Base-by-base conservation (phyloP, 2,113 vertebrate species). In the Psephotus haematonotus region DNA sequence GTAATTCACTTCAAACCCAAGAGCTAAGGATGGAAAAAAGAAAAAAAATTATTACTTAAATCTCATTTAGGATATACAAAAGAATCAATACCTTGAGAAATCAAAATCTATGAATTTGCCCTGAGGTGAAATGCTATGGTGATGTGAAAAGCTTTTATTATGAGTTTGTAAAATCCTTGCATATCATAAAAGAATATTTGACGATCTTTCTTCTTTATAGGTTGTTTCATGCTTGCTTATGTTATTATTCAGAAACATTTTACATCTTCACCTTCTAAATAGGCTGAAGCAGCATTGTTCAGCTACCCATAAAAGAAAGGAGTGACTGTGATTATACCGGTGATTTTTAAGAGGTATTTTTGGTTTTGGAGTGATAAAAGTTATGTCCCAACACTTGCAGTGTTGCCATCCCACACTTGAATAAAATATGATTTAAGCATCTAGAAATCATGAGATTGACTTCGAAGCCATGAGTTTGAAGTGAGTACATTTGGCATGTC, bases 71-170 rank as follows among this genome's bases (percentile, higher is more conserved):
- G 22, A 69, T 91, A 88, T 76, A 82, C 35, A 81, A 82, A 95
- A 90, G 31, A 86, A 95, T 97, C 93, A 86, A 96, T 96, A 95
- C 11, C 29, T 57, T 69, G 41, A n/a, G 81, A 84, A 70, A 69
- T 52, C 49, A 60, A 91, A 90, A 96, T 70, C 92, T 77, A 93
- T 92, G 80, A 64, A 67, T 91, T 92, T 94, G 39, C 79, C 95
- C 76, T 74, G 84, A 77, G 82, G 95, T 96, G 75, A 95, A 95
- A 95, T 82, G 33, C 53, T 91, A 62, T 82, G 69, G 62, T 92
- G 93, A 82, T 92, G 88, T 72, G 83, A 90, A 94, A 91, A 90
- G 69, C 53, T 69, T 82, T 90, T 80, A n/a, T 93, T 95, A 44
- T 71, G 62, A 64, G 8, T 50, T 19, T 77, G 39, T 88, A 92